Percentiles rank a stretch among this genome's conserved stretches.
Evolutionary conservation across 2,888 invertebrate species (phyloP).

Genomic region (Cheilosia pagana): DNA sequence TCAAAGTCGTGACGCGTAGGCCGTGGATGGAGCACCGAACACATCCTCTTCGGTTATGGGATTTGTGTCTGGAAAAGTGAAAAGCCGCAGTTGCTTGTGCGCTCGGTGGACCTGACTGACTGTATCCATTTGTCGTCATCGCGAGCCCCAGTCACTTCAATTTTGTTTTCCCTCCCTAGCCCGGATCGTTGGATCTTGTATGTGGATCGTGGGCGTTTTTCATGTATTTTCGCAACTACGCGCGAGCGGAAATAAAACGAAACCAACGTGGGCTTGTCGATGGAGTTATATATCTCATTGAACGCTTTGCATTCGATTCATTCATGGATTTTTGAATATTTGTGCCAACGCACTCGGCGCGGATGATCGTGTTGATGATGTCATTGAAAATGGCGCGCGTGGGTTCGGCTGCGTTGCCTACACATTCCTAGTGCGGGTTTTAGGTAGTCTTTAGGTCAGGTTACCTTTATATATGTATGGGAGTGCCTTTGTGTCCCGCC

Average conservation of each 20-base stretch:
- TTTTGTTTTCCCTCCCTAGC: constrained; percentile 13
- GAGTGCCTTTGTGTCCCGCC: neutral
- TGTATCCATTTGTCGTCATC: constrained; percentile 41
- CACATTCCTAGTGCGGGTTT: constrained; percentile 13
- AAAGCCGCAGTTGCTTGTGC: constrained; percentile 47
- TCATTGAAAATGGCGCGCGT: constrained; percentile 59
- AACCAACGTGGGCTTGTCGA: constrained; percentile 51
- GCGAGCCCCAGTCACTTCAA: constrained; percentile 27
- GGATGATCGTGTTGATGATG: constrained; percentile 64
- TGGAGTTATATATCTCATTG: constrained; percentile 49
- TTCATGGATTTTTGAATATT: constrained; percentile 65
- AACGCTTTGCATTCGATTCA: constrained; percentile 53
- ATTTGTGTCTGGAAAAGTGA: constrained; percentile 72
- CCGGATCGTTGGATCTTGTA: constrained; percentile 42
- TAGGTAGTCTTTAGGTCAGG: constrained; percentile 62
- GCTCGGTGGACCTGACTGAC: constrained; percentile 46
- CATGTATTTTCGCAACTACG: constrained; percentile 24
- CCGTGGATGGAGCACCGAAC: constrained; percentile 47
- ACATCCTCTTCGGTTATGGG: constrained; percentile 58
- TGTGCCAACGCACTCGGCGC: constrained; percentile 57
- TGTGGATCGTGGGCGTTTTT: constrained; percentile 60
- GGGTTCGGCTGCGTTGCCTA: constrained; percentile 38
- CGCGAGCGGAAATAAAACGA: constrained; percentile 66
- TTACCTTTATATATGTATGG: constrained; percentile 10
- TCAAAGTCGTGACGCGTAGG: constrained; percentile 61